Evolutionary conservation across 2,888 invertebrate genomes (phyloP), one percentile per base, ranked within the genome.

Genomic region (Gnatocerus cornutus): DNA sequence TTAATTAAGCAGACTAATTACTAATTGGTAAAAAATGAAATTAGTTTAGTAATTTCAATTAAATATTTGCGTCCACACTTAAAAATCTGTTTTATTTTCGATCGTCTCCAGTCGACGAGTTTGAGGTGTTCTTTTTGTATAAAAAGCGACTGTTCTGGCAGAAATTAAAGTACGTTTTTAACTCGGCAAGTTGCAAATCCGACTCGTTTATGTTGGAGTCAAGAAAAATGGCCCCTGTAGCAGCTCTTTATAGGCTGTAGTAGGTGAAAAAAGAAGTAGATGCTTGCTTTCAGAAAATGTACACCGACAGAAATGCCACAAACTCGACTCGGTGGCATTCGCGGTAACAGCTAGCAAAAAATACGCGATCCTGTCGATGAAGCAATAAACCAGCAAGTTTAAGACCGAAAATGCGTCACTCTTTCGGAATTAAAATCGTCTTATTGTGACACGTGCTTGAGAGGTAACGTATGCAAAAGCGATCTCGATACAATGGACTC

Each of bases 201-300:
- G 65, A 68, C 68, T 71, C 76, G 74, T 75, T 76, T 75, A 75
- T 75, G 76, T 76, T 72, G 53, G 67, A 58, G 55, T 73, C 53
- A 74, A 76, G 74, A 76, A 73, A 74, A 76, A 76, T 76, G 73
- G 73, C 73, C 67, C 53, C 72, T 74, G 75, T 73, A 70, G 71
- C 73, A 71, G 73, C 71, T 74, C 75, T 76, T 76, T 76, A 76
- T 75, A 75, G 76, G 73, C 73, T 72, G 73, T 74, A 75, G 72
- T 71, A 71, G 73, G 73, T 71, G 75, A 76, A 76, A 76, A 77
- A 76, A 74, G 72, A 73, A 75, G 75, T 74, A 73, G 73, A 74
- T 76, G 74, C 73, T 62, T 74, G 76, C 74, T 69, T 71, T 72
- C 69, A 63, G 75, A 74, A 69, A 74, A 75, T 62, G 71, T 73